Evolutionary conservation across 1,140 invertebrate genomes (phyloP).

Genomic region (Rhizoglyphus robini): DNA sequence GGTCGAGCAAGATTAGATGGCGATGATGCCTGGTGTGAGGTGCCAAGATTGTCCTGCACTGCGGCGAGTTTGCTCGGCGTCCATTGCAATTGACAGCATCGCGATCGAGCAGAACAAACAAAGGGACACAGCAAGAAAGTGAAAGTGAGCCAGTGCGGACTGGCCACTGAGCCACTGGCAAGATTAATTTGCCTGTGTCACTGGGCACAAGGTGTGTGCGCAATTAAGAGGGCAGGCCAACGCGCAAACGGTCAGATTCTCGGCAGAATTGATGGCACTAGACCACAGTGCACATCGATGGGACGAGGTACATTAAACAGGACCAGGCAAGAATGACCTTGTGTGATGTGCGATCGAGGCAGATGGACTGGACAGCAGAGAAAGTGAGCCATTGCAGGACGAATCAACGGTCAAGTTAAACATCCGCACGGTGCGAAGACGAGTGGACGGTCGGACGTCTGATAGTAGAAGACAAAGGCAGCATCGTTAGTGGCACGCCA

Average conservation of each 20-base stretch:
- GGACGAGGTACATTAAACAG: neutral
- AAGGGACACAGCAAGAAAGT: neutral
- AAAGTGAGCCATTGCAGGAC: neutral
- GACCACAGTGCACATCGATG: neutral
- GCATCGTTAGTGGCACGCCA: conserved; percentile 5
- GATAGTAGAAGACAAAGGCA: neutral
- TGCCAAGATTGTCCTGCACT: conserved; percentile 1
- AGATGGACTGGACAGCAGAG: too few species aligned
- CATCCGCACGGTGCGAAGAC: neutral
- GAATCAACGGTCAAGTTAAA: neutral
- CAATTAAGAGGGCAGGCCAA: neutral
- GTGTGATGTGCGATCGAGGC: neutral
- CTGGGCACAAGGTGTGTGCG: conserved; percentile 2
- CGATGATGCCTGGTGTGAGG: neutral
- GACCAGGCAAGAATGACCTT: neutral
- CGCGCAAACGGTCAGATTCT: neutral
- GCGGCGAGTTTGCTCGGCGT: neutral
- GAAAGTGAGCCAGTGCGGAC: neutral
- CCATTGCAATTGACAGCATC: neutral
- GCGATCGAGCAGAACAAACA: neutral
- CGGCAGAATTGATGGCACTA: neutral
- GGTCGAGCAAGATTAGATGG: conserved; percentile 2
- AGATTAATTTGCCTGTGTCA: conserved; percentile 8
- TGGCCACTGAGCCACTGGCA: neutral
- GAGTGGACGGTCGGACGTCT: neutral